These are phyloP conservation scores for Stegostoma tigrinum DNA, from an alignment of 2,113 vertebrate species.

Conservation along the genomic window DNA sequence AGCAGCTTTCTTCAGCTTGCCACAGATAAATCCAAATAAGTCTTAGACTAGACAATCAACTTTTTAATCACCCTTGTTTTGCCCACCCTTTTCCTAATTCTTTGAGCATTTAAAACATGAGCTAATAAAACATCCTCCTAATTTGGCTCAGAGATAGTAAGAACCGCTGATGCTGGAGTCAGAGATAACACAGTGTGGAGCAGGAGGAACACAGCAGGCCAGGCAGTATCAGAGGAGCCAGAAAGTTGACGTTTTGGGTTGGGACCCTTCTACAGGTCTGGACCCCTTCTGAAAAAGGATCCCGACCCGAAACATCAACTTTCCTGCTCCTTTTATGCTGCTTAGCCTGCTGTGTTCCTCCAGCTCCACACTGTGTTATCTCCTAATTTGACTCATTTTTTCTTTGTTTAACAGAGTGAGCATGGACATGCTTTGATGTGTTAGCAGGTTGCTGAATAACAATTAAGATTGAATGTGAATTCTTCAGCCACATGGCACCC, in stretches of 20 bases:
- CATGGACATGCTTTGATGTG: not conserved
- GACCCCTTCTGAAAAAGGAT: too few relatives aligned
- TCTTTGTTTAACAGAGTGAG: not conserved
- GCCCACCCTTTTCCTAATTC: not conserved
- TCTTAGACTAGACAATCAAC: not conserved
- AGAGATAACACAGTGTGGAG: too few relatives aligned
- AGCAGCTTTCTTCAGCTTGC: not conserved
- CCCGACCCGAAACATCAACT: too few relatives aligned
- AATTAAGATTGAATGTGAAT: not conserved
- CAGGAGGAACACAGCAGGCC: too few relatives aligned
- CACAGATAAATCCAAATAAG: not conserved
- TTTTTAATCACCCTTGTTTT: not conserved
- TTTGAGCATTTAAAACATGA: not conserved
- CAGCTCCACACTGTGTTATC: too few relatives aligned
- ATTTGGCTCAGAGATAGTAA: not conserved
- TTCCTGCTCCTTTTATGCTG: too few relatives aligned
- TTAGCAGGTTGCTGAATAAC: not conserved
- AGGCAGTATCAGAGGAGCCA: too few relatives aligned
- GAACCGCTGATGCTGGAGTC: too few relatives aligned
- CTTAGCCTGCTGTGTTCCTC: too few relatives aligned
- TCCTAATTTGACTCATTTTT: not conserved
- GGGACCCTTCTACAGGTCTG: too few relatives aligned
- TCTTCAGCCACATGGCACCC: not conserved
- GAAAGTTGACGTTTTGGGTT: too few relatives aligned
- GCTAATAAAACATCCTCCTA: too few relatives aligned